Base-by-base conservation (phyloP, 2,113 vertebrate species). In the Picathartes gymnocephalus region DNA sequence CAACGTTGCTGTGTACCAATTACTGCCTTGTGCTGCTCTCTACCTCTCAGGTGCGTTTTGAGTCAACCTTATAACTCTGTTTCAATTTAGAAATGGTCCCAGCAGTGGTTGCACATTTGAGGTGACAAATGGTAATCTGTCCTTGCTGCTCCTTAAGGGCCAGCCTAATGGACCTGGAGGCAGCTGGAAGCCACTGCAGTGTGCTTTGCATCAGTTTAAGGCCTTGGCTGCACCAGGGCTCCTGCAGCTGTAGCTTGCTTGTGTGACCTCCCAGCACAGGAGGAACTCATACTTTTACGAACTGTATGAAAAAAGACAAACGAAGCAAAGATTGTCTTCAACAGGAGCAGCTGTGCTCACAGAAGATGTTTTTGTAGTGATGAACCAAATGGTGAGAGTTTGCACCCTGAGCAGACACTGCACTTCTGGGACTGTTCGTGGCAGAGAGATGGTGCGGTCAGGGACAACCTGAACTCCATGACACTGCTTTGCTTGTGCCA, bases 181-280 rank as follows among this genome's bases (percentile, higher is more conserved):
- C 84, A 88, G 19, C 54, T 86, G 70, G 62, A 69, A 72, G 62
- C 35, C 70, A 15, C 58, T 54, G 68, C 57, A 57, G 9, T 0
- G 0, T 30, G 47, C 37, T 80, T 80, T 50, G 28, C 35, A 30
- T 30, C 64, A 47, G 40, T 21, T 15, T 58, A 61, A 62, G 42
- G 24, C 30, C 37, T 65, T 0, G 0, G 42, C 73, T 90, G 28
- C 35, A 9, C 31, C 0, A 0, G n/a, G 58, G 37, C 20, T 76
- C 53, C 82, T 86, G 68, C 39, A 72, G 62, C 66, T 74, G 27
- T 17, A 42, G 25, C 42, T 80, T 65, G 40, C n/a, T 68, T 42
- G 37, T 1, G 5, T 66, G 51, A 62, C 64, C 68, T 92, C 50
- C n/a, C 33, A 81, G 39, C 33, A 35, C 20, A 61, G 45, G 18